A percentile compares a stretch with the other conserved stretches of the same genome.
These are phyloP conservation scores for Nomada hirtipes DNA, from an alignment of 2,888 invertebrate genomes.

Conservation along the genomic window DNA sequence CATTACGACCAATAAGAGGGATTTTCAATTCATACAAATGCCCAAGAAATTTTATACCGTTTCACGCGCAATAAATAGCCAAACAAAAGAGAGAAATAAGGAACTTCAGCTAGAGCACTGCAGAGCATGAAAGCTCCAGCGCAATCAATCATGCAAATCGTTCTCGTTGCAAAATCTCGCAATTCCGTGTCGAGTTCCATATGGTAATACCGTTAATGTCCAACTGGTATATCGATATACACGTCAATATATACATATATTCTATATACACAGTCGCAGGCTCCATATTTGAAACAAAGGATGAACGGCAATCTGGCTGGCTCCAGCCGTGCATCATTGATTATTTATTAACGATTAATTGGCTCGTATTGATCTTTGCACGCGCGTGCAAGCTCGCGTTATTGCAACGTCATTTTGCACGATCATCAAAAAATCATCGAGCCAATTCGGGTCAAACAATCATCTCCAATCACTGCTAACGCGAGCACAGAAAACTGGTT, in stretches of 20 bases:
- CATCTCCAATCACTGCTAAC: constrained; percentile 21
- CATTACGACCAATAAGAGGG: background rate
- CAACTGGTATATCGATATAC: constrained; percentile 59
- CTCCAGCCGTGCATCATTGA: constrained; percentile 53
- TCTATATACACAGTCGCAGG: constrained; percentile 15
- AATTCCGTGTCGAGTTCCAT: constrained; percentile 77
- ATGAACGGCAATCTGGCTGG: constrained; percentile 50
- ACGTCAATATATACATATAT: constrained; percentile 20
- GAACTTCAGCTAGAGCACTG: constrained; percentile 5
- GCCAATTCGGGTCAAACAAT: constrained; percentile 30
- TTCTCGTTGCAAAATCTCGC: constrained; percentile 78
- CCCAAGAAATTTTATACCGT: background rate
- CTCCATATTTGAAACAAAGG: constrained; percentile 47
- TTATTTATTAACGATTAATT: constrained; percentile 75
- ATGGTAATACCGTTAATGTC: constrained; percentile 80
- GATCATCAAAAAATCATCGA: constrained; percentile 54
- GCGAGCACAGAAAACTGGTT: constrained; percentile 25
- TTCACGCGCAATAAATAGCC: background rate
- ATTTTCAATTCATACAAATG: background rate
- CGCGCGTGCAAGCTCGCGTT: constrained; percentile 30
- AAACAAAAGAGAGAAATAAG: constrained; percentile 9
- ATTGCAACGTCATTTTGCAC: constrained; percentile 48
- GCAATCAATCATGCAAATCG: constrained; percentile 82
- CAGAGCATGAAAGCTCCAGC: constrained; percentile 51
- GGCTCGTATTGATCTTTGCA: constrained; percentile 63